Conservation (phyloP, 2,113 vertebrate species). For the Struthidea cinerea region DNA sequence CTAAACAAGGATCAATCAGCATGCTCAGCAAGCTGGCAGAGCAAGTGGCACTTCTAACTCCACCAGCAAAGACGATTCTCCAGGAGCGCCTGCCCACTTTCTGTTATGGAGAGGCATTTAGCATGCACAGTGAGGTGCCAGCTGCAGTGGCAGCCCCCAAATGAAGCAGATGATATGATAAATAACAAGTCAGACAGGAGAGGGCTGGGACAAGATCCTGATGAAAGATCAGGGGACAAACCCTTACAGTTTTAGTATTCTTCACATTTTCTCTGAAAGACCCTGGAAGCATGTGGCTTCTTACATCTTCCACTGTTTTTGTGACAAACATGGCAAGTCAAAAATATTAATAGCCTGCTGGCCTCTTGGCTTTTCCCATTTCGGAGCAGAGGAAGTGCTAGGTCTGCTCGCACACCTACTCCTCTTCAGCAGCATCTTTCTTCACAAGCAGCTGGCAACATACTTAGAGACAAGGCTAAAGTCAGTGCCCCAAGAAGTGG, state of each 20-base stretch:
- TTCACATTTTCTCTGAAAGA: constrained; percentile 11
- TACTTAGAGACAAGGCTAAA: neutral
- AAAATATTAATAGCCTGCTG: constrained; percentile 5
- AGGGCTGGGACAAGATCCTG: neutral
- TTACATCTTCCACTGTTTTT: neutral
- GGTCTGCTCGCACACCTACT: neutral
- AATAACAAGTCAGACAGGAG: neutral
- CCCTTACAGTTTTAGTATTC: neutral
- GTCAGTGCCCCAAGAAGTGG: neutral
- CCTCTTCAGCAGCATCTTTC: neutral
- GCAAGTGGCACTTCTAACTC: neutral
- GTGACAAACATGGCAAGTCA: neutral
- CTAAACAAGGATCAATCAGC: neutral
- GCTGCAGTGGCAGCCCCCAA: neutral
- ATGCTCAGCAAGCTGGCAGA: constrained; percentile 5
- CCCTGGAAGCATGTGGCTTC: neutral
- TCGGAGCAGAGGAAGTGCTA: neutral
- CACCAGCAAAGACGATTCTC: neutral
- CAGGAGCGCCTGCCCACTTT: neutral
- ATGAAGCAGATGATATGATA: neutral
- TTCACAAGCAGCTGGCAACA: neutral
- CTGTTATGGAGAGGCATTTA: neutral
- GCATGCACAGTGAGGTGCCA: neutral
- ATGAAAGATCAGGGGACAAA: neutral
- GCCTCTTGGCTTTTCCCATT: neutral